Percentiles rank a stretch among this genome's conserved stretches.
Conservation (phyloP, 2,888 invertebrate species). For the Yponomeuta malinellus region DNA sequence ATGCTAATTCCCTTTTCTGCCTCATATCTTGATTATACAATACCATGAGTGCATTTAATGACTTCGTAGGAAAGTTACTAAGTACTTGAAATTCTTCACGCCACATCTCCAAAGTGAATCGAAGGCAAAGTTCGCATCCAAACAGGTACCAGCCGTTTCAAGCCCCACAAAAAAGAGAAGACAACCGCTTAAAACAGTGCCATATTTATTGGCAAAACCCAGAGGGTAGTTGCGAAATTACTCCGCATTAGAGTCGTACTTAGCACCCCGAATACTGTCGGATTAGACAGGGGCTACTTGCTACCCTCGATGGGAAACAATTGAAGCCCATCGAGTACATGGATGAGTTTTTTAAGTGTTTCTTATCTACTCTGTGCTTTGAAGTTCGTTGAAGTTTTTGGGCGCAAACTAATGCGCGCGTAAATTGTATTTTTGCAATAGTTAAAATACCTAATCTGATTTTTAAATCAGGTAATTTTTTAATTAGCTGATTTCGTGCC, state of each 20-base stretch:
- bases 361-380: background rate
- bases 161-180: background rate
- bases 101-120: no score
- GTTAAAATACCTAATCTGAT: no score
- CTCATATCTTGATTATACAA: no score
- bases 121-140: no score
- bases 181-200: background rate
- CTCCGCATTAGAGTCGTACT: conserved; percentile 64
- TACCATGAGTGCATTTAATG: no score
- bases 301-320: conserved; percentile 71
- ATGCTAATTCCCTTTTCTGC: background rate
- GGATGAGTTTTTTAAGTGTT: background rate
- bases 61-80: no score
- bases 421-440: no score
- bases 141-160: background rate
- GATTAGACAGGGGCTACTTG: conserved; percentile 40
- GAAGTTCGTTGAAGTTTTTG: no score
- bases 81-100: no score
- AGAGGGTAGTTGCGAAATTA: conserved; percentile 59
- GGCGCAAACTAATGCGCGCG: no score
- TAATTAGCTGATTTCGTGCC: no score
- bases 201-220: background rate
- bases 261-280: conserved; percentile 30
- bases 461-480: no score
- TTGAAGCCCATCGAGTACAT: conserved; percentile 38